Evolutionary conservation across 1,140 invertebrate species (phyloP).

Genomic region (Drosophila ironensis): DNA sequence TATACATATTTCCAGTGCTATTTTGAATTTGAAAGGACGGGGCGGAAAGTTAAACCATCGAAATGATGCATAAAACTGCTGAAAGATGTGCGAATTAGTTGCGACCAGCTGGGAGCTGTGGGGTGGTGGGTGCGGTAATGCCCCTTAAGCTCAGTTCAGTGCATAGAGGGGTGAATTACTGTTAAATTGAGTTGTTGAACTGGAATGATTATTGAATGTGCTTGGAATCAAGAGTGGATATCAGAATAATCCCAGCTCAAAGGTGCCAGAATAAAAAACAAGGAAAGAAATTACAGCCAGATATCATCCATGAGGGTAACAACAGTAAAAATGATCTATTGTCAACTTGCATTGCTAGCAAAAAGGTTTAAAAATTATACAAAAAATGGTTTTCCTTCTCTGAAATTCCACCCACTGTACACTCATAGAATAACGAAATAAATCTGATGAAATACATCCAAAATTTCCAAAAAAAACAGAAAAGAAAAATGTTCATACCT

Average conservation of each 20-base stretch:
- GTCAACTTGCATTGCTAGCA: no score
- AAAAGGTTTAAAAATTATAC: no score
- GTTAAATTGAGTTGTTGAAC: slow-evolving; percentile 33
- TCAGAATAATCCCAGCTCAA: background rate
- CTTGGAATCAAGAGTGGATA: background rate
- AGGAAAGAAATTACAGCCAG: no score
- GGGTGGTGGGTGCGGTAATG: slow-evolving; percentile 13
- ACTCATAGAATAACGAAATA: no score
- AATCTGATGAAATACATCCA: no score
- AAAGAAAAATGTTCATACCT: slow-evolving; percentile 15
- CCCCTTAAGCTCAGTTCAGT: background rate
- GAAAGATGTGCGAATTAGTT: slow-evolving; percentile 46
- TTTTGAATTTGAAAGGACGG: slow-evolving; percentile 8
- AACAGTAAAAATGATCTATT: no score
- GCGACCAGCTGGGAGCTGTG: slow-evolving; percentile 7
- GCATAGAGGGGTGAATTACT: background rate
- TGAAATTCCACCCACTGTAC: no score
- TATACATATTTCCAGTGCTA: slow-evolving; percentile 1
- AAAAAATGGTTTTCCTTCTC: no score
- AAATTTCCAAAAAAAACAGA: background rate
- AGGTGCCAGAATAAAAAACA: slow-evolving; percentile 1
- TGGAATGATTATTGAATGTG: slow-evolving; percentile 27
- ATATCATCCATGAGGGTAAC: no score
- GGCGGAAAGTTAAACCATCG: slow-evolving; percentile 4
- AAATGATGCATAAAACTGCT: slow-evolving; percentile 45